phyloP scores from a whole-genome alignment of 2,113 vertebrate species.

The Cisticola juncidis region DNA sequence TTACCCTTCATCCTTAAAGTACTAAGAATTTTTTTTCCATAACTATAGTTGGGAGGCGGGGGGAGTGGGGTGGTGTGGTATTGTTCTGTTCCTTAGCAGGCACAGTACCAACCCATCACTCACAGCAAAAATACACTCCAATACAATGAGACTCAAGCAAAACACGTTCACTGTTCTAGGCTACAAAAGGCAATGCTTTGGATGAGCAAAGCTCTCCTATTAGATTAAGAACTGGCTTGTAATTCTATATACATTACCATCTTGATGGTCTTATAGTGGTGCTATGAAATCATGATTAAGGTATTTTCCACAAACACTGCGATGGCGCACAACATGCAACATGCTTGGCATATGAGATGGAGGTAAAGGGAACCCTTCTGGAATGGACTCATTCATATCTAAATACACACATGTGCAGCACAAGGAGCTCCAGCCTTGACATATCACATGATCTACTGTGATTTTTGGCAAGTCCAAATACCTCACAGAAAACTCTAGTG shows the following conservation, averaged over 20 bases:
- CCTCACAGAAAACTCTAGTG: neutral
- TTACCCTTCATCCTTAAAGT: neutral
- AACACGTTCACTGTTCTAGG: neutral
- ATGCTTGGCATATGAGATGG: accelerated
- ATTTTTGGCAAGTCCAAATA: neutral
- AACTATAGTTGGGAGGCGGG: neutral
- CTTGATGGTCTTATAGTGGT: neutral
- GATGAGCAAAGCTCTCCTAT: neutral
- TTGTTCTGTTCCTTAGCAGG: neutral
- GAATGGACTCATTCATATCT: neutral
- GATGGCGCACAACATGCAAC: accelerated
- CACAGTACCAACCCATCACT: neutral
- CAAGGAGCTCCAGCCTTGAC: neutral
- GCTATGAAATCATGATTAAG: neutral
- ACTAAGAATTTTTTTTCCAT: neutral
- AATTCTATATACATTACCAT: accelerated
- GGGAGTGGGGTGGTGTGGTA: neutral
- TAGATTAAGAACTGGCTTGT: neutral
- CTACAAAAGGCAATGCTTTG: neutral
- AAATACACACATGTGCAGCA: neutral
- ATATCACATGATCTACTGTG: accelerated
- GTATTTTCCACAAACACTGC: neutral
- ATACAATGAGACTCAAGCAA: neutral
- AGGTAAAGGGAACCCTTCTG: neutral
- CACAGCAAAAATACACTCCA: neutral